phyloP scores from a whole-genome alignment of 2,113 vertebrate species.

The Penelope pileata region DNA sequence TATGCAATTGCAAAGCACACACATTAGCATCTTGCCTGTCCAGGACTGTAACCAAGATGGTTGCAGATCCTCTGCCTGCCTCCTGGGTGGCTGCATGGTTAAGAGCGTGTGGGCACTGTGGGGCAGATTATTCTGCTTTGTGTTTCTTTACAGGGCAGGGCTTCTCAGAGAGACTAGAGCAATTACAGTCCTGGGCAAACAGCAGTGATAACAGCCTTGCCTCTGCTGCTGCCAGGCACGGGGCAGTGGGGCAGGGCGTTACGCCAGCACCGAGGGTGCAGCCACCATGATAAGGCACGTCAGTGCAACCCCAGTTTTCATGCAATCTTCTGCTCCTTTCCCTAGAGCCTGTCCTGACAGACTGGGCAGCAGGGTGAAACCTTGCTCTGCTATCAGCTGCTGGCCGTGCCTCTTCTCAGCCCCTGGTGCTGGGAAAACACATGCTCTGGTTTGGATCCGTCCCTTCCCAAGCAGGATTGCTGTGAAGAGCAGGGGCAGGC shows the following conservation, averaged over 20 bases:
- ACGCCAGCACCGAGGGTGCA: fast-evolving
- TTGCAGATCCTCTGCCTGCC: neutral
- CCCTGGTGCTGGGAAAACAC: too few relatives aligned
- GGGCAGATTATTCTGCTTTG: fast-evolving
- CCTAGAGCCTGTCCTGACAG: neutral
- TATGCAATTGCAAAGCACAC: fast-evolving
- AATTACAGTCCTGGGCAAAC: neutral
- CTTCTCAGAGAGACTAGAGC: neutral
- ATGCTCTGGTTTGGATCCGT: fast-evolving
- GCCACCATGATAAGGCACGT: fast-evolving
- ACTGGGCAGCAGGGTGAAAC: fast-evolving
- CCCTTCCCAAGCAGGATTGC: neutral
- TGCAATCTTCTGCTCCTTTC: fast-evolving
- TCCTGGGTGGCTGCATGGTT: fast-evolving
- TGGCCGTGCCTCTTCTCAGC: neutral
- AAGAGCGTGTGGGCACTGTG: fast-evolving
- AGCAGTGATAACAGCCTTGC: fast-evolving
- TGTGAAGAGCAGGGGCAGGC: neutral
- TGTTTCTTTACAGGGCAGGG: neutral
- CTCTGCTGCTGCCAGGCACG: fast-evolving
- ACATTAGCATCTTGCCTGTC: fast-evolving
- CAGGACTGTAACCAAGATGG: fast-evolving
- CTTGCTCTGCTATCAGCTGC: neutral
- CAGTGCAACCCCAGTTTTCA: fast-evolving
- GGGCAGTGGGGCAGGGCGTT: neutral